Percentiles rank a stretch among this genome's conserved stretches.
These are phyloP conservation scores for Aphelenchoides fujianensis DNA, from an alignment of 1,140 invertebrate genomes.

Conservation along the genomic window DNA sequence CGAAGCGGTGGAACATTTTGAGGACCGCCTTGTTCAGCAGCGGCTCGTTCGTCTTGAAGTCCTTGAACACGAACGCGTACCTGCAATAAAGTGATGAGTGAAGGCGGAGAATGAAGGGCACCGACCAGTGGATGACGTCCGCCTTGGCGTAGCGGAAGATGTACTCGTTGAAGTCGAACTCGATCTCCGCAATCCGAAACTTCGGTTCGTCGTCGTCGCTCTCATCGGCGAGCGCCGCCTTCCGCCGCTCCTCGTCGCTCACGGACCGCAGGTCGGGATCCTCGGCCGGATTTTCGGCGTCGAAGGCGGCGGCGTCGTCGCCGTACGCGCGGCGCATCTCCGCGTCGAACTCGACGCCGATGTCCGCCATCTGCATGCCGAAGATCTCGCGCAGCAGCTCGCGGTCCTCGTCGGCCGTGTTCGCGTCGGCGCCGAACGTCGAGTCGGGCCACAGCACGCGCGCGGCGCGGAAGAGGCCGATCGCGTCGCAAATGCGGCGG, in stretches of 20 bases:
- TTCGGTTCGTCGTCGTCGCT: conserved; percentile 20
- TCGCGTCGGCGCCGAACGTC: conserved; percentile 35
- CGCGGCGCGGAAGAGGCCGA: conserved; percentile 41
- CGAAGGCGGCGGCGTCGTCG: conserved; percentile 6
- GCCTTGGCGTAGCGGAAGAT: conserved; percentile 34
- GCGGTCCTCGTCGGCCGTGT: conserved; percentile 30
- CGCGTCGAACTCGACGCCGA: conserved; percentile 29
- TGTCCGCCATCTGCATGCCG: conserved; percentile 29
- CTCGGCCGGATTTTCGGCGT: no score
- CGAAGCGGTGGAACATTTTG: conserved; percentile 46
- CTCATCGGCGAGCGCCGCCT: background rate
- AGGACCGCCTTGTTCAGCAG: conserved; percentile 41
- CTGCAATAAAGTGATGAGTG: no score
- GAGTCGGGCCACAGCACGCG: conserved; percentile 41
- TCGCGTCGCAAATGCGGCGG: conserved; percentile 31
- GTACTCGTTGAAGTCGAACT: conserved; percentile 42
- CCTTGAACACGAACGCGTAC: conserved; percentile 42
- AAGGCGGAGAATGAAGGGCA: no score
- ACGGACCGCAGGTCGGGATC: background rate
- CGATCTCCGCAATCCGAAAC: conserved; percentile 15
- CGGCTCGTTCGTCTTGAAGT: conserved; percentile 25
- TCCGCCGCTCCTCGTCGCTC: conserved; percentile 16
- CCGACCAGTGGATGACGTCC: conserved; percentile 36
- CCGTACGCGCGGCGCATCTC: conserved; percentile 30
- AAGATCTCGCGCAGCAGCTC: conserved; percentile 32